These are phyloP conservation scores for Zygaena filipendulae DNA, from an alignment of 2,888 invertebrate genomes.

Conservation along the genomic window DNA sequence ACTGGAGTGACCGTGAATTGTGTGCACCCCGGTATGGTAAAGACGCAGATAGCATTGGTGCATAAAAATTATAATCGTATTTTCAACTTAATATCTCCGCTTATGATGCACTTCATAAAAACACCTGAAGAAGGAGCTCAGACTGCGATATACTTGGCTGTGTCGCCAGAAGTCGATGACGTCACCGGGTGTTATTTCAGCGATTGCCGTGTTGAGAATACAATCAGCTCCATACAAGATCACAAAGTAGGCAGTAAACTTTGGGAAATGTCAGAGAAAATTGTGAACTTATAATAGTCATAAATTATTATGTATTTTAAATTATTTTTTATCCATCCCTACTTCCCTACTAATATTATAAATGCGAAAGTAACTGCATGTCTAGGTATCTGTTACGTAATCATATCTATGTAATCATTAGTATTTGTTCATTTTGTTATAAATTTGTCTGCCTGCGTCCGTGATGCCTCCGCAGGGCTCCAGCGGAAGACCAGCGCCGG, in stretches of 20 bases:
- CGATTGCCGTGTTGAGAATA: conserved; percentile 57
- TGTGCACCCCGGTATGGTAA: conserved; percentile 75
- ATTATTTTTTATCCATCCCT: no score
- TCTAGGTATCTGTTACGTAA: no score
- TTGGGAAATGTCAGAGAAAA: background rate
- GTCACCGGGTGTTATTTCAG: conserved; percentile 75
- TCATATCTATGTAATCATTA: no score
- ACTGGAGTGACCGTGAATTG: conserved; percentile 74
- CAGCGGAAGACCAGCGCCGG: no score
- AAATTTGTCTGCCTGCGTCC: no score
- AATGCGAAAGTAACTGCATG: no score
- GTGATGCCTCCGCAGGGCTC: no score
- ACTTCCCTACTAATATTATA: no score
- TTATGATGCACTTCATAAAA: background rate
- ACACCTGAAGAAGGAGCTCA: conserved; percentile 68
- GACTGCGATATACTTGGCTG: conserved; percentile 68
- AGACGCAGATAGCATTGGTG: no score
- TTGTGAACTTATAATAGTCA: background rate
- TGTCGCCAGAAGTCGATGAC: conserved; percentile 64
- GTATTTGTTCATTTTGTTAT: no score
- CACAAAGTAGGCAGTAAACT: background rate
- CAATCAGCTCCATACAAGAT: background rate
- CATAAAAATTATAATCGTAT: no score
- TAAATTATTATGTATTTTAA: no score
- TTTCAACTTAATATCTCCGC: background rate